Evolutionary conservation across 1,140 invertebrate species (phyloP).

Genomic region (Lasioglossum albipes): DNA sequence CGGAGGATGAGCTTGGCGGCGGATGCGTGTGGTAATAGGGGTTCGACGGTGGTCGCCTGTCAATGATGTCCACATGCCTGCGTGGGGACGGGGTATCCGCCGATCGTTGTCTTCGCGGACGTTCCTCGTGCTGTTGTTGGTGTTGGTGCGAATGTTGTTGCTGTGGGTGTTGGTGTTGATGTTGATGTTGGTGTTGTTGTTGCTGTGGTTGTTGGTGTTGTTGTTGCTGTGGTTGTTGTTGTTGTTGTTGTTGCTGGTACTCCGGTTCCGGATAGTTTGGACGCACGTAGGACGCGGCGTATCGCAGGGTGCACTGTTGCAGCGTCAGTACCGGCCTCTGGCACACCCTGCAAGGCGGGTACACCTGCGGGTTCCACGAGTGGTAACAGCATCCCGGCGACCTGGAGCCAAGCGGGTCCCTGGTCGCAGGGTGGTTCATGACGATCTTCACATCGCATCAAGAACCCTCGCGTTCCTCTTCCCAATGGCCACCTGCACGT

Average conservation of each 20-base stretch:
- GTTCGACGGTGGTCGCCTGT: conserved; percentile 64
- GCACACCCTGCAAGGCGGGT: conserved; percentile 73
- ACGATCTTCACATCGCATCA: conserved; percentile 76
- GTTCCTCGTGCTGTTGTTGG: conserved; percentile 25
- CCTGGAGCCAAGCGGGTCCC: conserved; percentile 78
- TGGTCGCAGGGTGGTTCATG: conserved; percentile 79
- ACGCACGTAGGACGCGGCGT: conserved; percentile 39
- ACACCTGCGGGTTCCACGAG: conserved; percentile 74
- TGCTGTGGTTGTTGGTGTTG: too few species aligned
- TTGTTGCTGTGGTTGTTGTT: conserved; percentile 5
- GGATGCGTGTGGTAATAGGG: conserved; percentile 74
- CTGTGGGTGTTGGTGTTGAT: too few species aligned
- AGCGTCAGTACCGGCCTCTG: conserved; percentile 71
- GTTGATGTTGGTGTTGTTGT: too few species aligned
- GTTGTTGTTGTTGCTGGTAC: too few species aligned
- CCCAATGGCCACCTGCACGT: conserved; percentile 13
- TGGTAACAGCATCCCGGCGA: conserved; percentile 79
- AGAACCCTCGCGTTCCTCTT: conserved; percentile 37
- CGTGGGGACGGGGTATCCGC: conserved; percentile 56
- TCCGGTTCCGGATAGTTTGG: conserved; percentile 50
- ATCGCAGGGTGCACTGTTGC: conserved; percentile 67
- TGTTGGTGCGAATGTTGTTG: neutral
- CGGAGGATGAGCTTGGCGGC: conserved; percentile 61
- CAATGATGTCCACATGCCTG: conserved; percentile 54
- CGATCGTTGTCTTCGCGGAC: conserved; percentile 44